Evolutionary conservation across 2,113 vertebrate genomes (phyloP), one percentile per base, ranked within the genome.

Genomic region (Pedionomus torquatus): DNA sequence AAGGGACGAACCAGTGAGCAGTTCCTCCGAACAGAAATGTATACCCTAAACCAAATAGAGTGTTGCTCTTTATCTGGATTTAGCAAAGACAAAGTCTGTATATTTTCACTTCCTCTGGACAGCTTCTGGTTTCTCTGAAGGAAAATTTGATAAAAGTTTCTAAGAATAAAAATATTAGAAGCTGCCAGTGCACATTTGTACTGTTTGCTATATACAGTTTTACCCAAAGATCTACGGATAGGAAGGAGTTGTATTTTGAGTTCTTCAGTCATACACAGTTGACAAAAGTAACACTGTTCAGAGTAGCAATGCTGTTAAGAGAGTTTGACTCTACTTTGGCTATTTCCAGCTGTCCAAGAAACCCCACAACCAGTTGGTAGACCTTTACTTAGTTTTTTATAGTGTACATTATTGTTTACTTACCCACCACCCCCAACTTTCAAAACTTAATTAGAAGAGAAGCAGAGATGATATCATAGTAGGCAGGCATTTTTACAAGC

Each of bases 141-240:
- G 44, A 83, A 93, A 30, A 37, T 31, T 65, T 60, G 24, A 48
- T 90, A 11, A 9, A 65, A 33, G 11, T 81, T 81, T 52, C 35
- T 30, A 71, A 70, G 44, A 77, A 68, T 11, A 63, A 49, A 88
- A 51, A 17, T 70, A 69, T 8, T 83, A 54, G 61, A 69, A 93
- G 60, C 54, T 64, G 44, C 39, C n/a, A 54, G 37, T 48, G 61
- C 26, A 17, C 5, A 5, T 65, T 49, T 60, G 30, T 61, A 48
- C 48, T 46, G 39, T 78, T 89, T 55, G 54, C 61, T 97, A 63
- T 84, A 71, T 44, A 33, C 61, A 83, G 57, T 94, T 41, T 9
- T 85, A 82, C 89, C 97, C 95, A 97, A 97, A 97, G 90, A 95
- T 55, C 54, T 82, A 0, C 66, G 69, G 44, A 48, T 87, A 58